Conservation (phyloP, 2,888 invertebrate genomes). For the Xestoiulus laeticollis region DNA sequence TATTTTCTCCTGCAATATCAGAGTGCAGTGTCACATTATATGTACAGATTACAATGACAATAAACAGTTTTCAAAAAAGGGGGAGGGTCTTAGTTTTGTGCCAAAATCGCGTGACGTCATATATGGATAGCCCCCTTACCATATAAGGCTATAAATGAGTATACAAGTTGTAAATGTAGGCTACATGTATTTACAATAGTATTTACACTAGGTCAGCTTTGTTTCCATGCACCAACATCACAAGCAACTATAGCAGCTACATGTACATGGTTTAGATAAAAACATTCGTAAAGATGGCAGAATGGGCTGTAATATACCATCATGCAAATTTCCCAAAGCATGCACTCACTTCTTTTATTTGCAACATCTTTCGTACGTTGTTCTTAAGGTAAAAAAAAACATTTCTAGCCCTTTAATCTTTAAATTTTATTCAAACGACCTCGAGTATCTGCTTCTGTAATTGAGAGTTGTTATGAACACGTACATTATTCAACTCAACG, state of each 20-base stretch:
- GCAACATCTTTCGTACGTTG: not conserved
- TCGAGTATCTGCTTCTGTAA: not conserved
- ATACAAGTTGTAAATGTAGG: too few species aligned
- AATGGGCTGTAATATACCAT: not conserved
- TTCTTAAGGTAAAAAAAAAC: not conserved
- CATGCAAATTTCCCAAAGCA: too few species aligned
- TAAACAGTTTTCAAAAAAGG: too few species aligned
- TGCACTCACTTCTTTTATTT: not conserved
- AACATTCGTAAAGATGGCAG: not conserved
- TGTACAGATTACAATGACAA: too few species aligned
- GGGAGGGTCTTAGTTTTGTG: too few species aligned
- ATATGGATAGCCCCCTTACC: too few species aligned
- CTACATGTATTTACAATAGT: not conserved
- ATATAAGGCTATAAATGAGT: too few species aligned
- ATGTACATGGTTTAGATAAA: not conserved
- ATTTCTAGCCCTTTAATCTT: not conserved
- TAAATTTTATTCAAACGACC: not conserved
- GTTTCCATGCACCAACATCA: not conserved
- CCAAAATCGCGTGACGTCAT: too few species aligned
- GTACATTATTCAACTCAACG: too few species aligned
- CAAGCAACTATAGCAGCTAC: not conserved
- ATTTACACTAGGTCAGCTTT: not conserved
- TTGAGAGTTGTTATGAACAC: not conserved
- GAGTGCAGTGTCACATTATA: too few species aligned
- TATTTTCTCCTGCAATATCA: too few species aligned